Percentiles rank a stretch among this genome's conserved stretches.
phyloP scores from a whole-genome alignment of 2,113 vertebrate genomes.

The Deroptyus accipitrinus region DNA sequence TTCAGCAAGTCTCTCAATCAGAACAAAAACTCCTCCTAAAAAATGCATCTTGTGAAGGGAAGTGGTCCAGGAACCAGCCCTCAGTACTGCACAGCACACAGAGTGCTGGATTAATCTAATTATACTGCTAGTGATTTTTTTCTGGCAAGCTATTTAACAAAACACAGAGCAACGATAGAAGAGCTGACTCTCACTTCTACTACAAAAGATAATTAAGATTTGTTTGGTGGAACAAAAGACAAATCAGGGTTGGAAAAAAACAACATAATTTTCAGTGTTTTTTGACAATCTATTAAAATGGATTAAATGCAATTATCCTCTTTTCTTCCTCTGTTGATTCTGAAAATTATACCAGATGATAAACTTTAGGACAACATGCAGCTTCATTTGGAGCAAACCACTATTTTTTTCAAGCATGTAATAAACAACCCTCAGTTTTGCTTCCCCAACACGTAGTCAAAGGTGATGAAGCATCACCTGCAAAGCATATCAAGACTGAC shows the following conservation, averaged over 20 bases:
- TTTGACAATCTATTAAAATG: background rate
- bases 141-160: constrained; percentile 1
- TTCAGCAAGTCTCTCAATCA: background rate
- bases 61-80: background rate
- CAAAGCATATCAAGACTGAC: background rate
- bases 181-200: background rate
- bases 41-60: background rate
- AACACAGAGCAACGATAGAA: background rate
- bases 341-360: background rate
- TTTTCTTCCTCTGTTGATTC: background rate
- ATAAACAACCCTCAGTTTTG: background rate
- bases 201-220: constrained; percentile 30
- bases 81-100: background rate
- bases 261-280: background rate
- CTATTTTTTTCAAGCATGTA: background rate
- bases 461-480: background rate
- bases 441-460: background rate
- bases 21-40: background rate
- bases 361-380: background rate
- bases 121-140: background rate
- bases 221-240: constrained; percentile 34
- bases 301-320: constrained; percentile 14
- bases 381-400: background rate
- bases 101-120: constrained; percentile 29
- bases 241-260: background rate